Evolutionary conservation across 2,113 vertebrate species (phyloP), one percentile per base, ranked within the genome.

Genomic region (Siphamia tubifer): DNA sequence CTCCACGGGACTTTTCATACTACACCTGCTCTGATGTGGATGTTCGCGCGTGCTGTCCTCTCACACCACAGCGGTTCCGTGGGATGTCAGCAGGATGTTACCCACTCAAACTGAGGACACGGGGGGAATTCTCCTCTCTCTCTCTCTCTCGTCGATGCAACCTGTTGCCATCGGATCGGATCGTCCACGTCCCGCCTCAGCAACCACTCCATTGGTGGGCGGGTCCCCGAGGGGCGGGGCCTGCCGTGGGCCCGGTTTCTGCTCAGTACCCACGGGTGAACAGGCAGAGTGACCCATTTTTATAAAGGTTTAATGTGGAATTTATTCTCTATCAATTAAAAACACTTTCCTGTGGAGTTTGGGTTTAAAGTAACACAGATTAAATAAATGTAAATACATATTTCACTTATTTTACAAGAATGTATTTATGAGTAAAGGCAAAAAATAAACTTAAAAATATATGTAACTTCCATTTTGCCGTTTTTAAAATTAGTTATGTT

Each of bases 131-230:
- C 12, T 16, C 40, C 9, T 24, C 43, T 25, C 11, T 12, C 10
- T 6, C 11, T 7, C 3, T 10, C 39, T n/a, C 43, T 31, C 15
- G 9, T 23, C 20, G 43, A 49, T 20, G 81, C 87, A 89, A 93
- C 91, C 92, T 93, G 91, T 93, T 92, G 91, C 89, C 70, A 82
- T 68, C 68, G n/a, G 77, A 58, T 84, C 75, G 31, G 74, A 61
- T 10, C 39, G 52, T 15, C 36, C 1, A 53, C 34, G 55, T 36
- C 83, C 88, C 85, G 84, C 87, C 89, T 77, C 74, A 34, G 44
- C 21, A 16, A 1, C 30, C 8, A 35, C 9, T 19, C 57, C 12
- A 91, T 92, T 91, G 83, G 91, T 64, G 52, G 27, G 48, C 20
- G 38, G 47, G 8, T 47, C n/a, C 11, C 8, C 16, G 53, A 39